phyloP scores from a whole-genome alignment of 1,140 invertebrate genomes.

The Drosophila melanogaster region Release_6_plus_ISO1_MT NT_033777.3:29107501-29108000 shows the following conservation, averaged over 20 bases:
- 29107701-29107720: constrained; percentile 48
- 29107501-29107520: constrained; percentile 59
- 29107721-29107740: constrained; percentile 80
- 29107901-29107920: constrained; percentile 79
- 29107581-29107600: constrained; percentile 43
- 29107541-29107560: constrained; percentile 67
- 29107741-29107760: constrained; percentile 81
- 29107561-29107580: constrained; percentile 69
- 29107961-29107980: constrained; percentile 83
- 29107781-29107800: constrained; percentile 76
- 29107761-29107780: constrained; percentile 82
- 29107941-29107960: constrained; percentile 82
- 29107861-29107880: constrained; percentile 28
- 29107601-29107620: constrained; percentile 36
- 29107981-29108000: constrained; percentile 77
- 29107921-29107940: constrained; percentile 81
- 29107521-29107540: constrained; percentile 65
- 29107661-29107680: constrained; percentile 55
- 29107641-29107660: constrained; percentile 52
- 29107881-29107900: constrained; percentile 39
- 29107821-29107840: constrained; percentile 51
- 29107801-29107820: constrained; percentile 60
- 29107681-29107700: constrained; percentile 57
- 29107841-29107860: constrained; percentile 24
- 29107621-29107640: constrained; percentile 64